Base-by-base conservation (phyloP, 2,797 vertebrate genomes). In the Enteromius unitaeniatus region DNA sequence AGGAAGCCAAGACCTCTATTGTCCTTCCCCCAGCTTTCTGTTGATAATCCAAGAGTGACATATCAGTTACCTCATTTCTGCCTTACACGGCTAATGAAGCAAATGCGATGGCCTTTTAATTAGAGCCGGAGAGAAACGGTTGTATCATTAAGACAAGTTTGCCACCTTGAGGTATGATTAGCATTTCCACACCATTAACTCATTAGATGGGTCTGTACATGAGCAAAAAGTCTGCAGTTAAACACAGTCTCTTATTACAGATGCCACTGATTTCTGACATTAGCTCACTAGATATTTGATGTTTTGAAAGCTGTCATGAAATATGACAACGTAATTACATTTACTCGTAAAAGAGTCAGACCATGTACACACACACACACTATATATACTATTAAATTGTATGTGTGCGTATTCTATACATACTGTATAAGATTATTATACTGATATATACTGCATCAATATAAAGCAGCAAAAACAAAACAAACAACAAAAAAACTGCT, bases 131-230 rank as follows among this genome's bases (percentile, higher is more conserved):
- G 77, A 49, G 73, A 51, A 37, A 79, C 47, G 21, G 67, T 69
- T 45, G 82, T 67, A 78, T 82, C 77, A 83, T 79, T 86, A 86
- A 83, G 79, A 78, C 84, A 77, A 88, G 87, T 74, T 82, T 87
- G 82, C 68, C 87, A 86, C 89, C 85, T 87, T 84, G 77, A 90
- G 86, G 77, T 40, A 84, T 84, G 77, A 88, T 85, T 83, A 84
- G 78, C 86, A 81, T 84, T 83, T 88, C 81, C 81, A 85, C 60
- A 74, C 77, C 79, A 84, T 88, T 88, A 85, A 87, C 86, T 60
- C 64, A 77, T 88, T 73, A 87, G 84, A 82, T 83, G 70, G 64
- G 83, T 69, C 68, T 76, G 78, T 83, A 81, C 77, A 80, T 73
- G 65, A 86, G 72, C 60, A 45, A 76, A 89, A 86, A 37, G 73